Base-by-base conservation (phyloP, 2,888 invertebrate genomes). In the Leucania comma region DNA sequence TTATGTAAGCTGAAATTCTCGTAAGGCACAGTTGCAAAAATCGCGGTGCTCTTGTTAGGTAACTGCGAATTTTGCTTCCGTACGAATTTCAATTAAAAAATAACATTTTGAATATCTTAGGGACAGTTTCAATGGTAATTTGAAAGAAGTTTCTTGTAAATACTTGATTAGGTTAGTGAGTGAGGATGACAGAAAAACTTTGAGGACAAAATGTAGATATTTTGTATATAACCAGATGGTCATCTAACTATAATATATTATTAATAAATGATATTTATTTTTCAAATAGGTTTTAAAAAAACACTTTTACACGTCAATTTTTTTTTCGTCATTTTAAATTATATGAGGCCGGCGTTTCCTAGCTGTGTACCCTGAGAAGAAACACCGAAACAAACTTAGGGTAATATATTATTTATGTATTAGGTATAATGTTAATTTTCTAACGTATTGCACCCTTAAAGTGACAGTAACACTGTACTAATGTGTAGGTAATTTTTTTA, bases 1-100 rank as follows among this genome's bases (percentile, higher is more conserved):
- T 93, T 92, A 90, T 87, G 88, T 90, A 88, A 89, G 90, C 87
- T 90, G 90, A 90, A 84, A 91, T 90, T 91, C 90, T 90, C 77
- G 90, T 89, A 87, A 88, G 87, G 88, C 88, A 87, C 88, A 86
- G 89, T 91, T 89, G 91, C 85, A 90, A 91, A 92, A 90, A 92
- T 91, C 87, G 72, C 65, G 62, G 51, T 62, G 69, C 72, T 88
- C 86, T 90, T 88, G 83, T 86, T 85, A 83, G 78, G 79, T 67
- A 72, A 80, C 78, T 85, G 71, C 48, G 60, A 80, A 75, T 70
- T 84, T 75, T 57, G 48, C 51, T 80, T 73, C 64, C 63, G 61
- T 73, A 79, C 57, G 59, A 81, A 81, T 68, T 17, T 69, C 22
- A 29, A 26, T 12, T 71, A 48, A 68, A 79, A 72, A 72, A 75